Evolutionary conservation across 2,797 vertebrate genomes (phyloP).

Genomic region (Geotria australis): DNA sequence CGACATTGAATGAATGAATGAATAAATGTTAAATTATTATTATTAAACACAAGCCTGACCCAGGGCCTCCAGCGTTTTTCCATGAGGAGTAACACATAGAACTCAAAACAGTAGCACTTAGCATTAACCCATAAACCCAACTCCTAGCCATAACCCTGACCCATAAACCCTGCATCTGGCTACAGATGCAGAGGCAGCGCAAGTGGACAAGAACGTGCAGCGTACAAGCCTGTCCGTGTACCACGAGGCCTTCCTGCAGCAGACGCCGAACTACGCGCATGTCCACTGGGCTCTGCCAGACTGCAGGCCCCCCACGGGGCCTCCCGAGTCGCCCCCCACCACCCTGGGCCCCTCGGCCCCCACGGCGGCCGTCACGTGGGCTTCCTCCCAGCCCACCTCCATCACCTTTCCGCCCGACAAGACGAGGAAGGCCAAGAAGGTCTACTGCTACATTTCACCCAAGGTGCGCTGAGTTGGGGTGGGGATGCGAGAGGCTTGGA

Average conservation of each 20-base stretch:
- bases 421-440: conserved; percentile 95
- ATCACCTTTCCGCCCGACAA: background rate
- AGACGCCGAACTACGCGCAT: conserved; percentile 41
- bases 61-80: no score
- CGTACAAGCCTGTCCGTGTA: conserved; percentile 86
- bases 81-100: no score
- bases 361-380: conserved; percentile 20
- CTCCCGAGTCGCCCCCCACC: conserved; percentile 7
- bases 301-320: conserved; percentile 1
- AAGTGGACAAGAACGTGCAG: conserved; percentile 83
- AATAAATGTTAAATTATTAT: no score
- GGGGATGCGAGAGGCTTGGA: no score
- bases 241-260: conserved; percentile 91
- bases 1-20: no score
- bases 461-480: conserved; percentile 23
- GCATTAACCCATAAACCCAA: no score
- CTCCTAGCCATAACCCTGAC: no score
- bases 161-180: no score
- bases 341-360: conserved; percentile 38
- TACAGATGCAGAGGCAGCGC: conserved; percentile 65
- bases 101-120: no score
- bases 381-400: no score
- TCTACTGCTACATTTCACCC: conserved; percentile 96
- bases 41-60: no score
- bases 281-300: conserved; percentile 45